A percentile compares a stretch with the other conserved stretches of the same genome.
Evolutionary conservation across 2,888 invertebrate genomes (phyloP).

Genomic region (Aelia acuminata): DNA sequence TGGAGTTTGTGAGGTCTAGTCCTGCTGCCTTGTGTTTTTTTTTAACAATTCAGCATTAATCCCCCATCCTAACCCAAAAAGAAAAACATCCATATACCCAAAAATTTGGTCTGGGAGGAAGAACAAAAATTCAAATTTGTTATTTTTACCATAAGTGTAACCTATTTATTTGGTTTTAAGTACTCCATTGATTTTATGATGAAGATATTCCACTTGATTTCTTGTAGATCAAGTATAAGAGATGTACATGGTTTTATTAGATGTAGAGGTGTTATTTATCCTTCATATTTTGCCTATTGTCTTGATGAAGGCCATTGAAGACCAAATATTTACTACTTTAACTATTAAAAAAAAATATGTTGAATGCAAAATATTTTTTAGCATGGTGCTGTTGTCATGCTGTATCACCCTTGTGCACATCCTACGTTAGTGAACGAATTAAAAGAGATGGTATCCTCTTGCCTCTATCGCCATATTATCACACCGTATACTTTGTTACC

Average conservation of each 20-base stretch:
- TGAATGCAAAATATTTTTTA: slow-evolving; percentile 68
- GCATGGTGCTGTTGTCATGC: slow-evolving; percentile 85
- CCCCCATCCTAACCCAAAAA: no score
- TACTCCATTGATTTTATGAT: background rate
- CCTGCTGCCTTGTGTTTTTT: no score
- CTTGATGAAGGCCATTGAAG: background rate
- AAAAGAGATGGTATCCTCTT: slow-evolving; percentile 75
- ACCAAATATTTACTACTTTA: background rate
- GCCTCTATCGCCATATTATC: slow-evolving; percentile 83
- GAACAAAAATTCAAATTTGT: no score
- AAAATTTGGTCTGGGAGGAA: no score
- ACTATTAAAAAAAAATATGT: background rate
- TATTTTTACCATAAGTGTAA: no score
- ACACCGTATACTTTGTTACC: slow-evolving; percentile 77
- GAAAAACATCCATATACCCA: no score
- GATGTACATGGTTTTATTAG: no score
- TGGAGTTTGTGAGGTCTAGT: no score
- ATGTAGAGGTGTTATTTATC: background rate
- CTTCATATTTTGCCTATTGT: background rate
- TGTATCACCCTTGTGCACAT: slow-evolving; percentile 90
- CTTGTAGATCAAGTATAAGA: no score
- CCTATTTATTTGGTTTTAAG: background rate
- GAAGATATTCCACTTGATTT: background rate
- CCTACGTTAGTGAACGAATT: slow-evolving; percentile 75
- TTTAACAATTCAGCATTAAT: no score